Conservation (phyloP, 1,140 invertebrate genomes). For the Euglossa dilemma region DNA sequence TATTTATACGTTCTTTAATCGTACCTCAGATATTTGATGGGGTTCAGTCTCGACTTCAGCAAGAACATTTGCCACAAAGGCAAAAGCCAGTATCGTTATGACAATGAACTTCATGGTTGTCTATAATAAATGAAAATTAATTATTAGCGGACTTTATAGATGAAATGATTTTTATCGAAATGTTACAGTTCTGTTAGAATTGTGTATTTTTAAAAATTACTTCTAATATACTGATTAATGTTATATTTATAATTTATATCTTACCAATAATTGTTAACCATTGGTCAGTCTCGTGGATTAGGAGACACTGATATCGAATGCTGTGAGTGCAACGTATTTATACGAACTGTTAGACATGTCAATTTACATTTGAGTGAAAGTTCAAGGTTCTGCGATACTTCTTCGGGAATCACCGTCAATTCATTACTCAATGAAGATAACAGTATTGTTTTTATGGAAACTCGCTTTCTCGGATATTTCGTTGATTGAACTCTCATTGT, state of each 20-base stretch:
- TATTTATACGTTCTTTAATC: background rate
- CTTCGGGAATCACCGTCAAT: constrained; percentile 13
- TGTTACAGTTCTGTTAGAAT: too few species aligned
- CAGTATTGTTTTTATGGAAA: background rate
- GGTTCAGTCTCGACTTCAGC: background rate
- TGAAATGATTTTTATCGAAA: background rate
- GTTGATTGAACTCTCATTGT: background rate
- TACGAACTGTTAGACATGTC: background rate
- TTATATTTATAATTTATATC: background rate
- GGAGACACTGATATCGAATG: background rate
- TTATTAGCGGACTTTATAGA: background rate
- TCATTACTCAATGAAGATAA: background rate
- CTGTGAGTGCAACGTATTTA: constrained; percentile 7
- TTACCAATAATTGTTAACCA: background rate
- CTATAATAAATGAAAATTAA: background rate
- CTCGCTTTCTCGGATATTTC: background rate
- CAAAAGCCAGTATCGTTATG: background rate
- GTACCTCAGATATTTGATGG: background rate
- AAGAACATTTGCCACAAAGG: background rate
- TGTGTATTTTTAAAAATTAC: too few species aligned
- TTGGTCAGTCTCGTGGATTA: background rate
- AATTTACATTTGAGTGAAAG: background rate
- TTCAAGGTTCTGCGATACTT: background rate
- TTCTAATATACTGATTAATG: background rate
- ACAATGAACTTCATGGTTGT: constrained; percentile 12